Conservation (phyloP, 2,888 invertebrate species). For the Nowickia ferox region DNA sequence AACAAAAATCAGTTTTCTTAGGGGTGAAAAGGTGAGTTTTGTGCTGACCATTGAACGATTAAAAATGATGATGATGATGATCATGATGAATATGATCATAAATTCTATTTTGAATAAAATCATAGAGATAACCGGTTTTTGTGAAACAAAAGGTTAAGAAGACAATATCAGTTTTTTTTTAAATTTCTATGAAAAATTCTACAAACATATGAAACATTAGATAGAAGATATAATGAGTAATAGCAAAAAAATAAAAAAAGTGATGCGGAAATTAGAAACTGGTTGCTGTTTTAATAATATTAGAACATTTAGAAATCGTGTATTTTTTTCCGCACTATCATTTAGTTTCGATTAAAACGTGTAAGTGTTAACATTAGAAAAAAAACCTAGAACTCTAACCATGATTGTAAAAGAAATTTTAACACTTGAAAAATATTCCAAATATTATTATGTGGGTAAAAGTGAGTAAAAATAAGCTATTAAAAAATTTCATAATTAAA, state of each 20-base stretch:
- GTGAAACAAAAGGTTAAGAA: conserved; percentile 63
- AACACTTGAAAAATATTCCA: too few relatives aligned
- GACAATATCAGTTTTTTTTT: not conserved
- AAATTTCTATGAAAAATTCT: conserved; percentile 53
- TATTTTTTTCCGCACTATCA: conserved; percentile 51
- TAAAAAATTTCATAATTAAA: too few relatives aligned
- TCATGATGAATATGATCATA: conserved; percentile 18
- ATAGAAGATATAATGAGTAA: not conserved
- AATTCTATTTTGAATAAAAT: not conserved
- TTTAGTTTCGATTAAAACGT: conserved; percentile 66
- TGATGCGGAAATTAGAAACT: conserved; percentile 66
- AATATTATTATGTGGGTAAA: too few relatives aligned
- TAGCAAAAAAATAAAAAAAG: not conserved
- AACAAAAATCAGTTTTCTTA: not conserved
- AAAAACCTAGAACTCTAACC: not conserved
- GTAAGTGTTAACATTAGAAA: conserved; percentile 59
- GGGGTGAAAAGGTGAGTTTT: conserved; percentile 64
- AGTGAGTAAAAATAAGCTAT: too few relatives aligned
- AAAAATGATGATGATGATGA: not conserved
- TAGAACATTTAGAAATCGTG: conserved; percentile 6
- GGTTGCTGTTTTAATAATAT: conserved; percentile 47
- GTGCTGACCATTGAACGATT: conserved; percentile 32
- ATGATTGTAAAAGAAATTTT: too few relatives aligned
- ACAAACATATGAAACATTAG: conserved; percentile 18
- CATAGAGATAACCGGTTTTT: conserved; percentile 54